Conservation (phyloP, 2,113 vertebrate species). For the Limnothrissa miodon region DNA sequence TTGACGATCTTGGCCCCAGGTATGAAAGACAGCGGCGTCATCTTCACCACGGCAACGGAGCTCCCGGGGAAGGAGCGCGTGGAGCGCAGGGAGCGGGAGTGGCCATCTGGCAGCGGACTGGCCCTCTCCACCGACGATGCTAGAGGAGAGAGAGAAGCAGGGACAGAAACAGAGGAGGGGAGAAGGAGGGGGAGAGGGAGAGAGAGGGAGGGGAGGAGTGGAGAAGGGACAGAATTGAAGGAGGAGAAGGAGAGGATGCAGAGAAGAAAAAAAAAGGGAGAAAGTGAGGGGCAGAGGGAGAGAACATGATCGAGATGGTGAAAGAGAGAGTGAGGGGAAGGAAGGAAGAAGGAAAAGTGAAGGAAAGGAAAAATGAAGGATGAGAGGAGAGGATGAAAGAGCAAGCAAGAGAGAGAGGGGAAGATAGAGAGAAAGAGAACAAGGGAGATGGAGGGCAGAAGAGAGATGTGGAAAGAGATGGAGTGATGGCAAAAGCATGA, state of each 20-base stretch:
- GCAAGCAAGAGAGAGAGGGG: background rate
- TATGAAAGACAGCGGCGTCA: conserved; percentile 96
- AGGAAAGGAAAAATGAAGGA: background rate
- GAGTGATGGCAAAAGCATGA: too few relatives aligned
- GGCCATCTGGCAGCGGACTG: conserved; percentile 85
- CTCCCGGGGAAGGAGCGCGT: conserved; percentile 72
- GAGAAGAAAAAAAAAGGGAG: too few relatives aligned
- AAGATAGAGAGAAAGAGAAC: background rate
- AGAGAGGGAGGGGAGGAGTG: background rate
- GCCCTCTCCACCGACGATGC: too few relatives aligned
- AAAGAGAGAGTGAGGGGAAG: background rate
- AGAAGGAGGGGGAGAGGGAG: background rate
- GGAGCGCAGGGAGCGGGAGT: conserved; percentile 78
- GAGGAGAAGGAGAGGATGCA: background rate
- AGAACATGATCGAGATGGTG: too few relatives aligned
- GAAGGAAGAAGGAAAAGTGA: background rate
- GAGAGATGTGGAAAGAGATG: background rate
- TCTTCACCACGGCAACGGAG: conserved; percentile 89
- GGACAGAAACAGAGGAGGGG: conserved; percentile 18
- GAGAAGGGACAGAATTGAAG: conserved; percentile 26
- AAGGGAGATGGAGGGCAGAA: background rate
- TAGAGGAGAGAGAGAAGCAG: background rate
- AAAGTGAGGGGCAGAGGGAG: too few relatives aligned
- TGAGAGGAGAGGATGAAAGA: background rate
- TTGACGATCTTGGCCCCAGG: conserved; percentile 93